Evolutionary conservation across 2,113 vertebrate species (phyloP).

Genomic region (Megaptera novaeangliae): DNA sequence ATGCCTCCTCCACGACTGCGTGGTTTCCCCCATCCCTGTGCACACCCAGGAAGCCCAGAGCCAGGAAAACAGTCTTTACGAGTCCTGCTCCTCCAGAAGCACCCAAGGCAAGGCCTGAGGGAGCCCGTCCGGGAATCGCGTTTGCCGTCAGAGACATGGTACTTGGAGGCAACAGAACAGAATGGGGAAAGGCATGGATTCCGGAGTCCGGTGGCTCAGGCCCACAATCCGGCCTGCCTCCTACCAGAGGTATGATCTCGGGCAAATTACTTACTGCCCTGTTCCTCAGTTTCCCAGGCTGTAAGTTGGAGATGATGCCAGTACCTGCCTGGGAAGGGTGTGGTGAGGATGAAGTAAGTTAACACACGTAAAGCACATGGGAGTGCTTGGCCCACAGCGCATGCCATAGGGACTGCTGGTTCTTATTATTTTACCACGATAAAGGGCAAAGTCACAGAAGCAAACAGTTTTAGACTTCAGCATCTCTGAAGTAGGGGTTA

Average conservation of each 20-base stretch:
- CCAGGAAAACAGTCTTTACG: background rate
- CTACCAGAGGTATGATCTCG: background rate
- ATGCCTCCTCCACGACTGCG: background rate
- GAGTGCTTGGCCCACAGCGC: fast-evolving
- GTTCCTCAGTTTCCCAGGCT: background rate
- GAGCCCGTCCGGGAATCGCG: background rate
- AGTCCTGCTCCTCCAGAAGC: background rate
- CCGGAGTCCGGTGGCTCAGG: background rate
- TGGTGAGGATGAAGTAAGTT: background rate
- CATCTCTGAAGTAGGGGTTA: background rate
- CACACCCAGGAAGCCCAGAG: background rate
- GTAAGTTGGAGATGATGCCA: background rate
- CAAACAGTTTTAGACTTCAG: background rate
- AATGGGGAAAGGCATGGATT: background rate
- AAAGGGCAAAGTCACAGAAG: background rate
- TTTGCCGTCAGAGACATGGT: background rate
- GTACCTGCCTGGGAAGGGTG: background rate
- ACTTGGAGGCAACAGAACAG: background rate
- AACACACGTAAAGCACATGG: background rate
- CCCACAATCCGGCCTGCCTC: background rate
- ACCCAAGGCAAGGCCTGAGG: background rate
- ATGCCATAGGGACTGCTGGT: fast-evolving
- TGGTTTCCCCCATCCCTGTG: background rate
- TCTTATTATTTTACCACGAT: background rate
- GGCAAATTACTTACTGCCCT: background rate